A percentile compares a stretch with the other conserved stretches of the same genome.
These are phyloP conservation scores for Ammospiza maritima DNA, from an alignment of 2,797 vertebrate species.

Conservation along the genomic window DNA sequence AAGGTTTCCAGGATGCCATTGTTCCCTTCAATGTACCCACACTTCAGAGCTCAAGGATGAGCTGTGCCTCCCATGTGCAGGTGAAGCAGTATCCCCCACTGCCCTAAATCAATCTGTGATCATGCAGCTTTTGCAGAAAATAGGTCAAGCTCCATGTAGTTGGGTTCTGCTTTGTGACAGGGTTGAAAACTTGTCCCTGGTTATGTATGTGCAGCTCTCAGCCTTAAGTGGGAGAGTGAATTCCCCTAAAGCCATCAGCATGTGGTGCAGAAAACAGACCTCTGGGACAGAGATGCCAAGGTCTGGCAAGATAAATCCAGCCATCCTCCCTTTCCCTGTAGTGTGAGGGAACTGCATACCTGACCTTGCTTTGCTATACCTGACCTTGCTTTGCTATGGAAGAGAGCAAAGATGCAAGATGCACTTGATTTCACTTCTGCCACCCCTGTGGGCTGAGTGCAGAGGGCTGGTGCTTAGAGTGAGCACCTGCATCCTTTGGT, in stretches of 20 bases:
- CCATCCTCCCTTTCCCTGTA: neutral
- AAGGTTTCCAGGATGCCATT: accelerated
- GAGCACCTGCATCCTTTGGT: neutral
- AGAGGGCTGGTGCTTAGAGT: neutral
- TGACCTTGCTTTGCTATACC: neutral
- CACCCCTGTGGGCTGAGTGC: neutral
- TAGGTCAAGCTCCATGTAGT: neutral
- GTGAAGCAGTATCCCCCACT: neutral
- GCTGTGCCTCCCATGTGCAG: accelerated
- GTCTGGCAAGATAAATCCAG: neutral
- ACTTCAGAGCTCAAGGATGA: neutral
- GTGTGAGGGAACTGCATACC: neutral
- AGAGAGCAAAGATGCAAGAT: neutral
- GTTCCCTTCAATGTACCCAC: accelerated
- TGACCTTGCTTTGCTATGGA: neutral
- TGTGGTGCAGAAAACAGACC: neutral
- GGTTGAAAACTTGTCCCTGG: neutral
- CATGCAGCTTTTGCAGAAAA: neutral
- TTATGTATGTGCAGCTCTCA: neutral
- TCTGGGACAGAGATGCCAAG: neutral
- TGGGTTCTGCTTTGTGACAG: neutral
- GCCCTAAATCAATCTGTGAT: neutral
- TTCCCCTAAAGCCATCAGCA: neutral
- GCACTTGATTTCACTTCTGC: neutral
- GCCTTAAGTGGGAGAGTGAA: neutral